phyloP scores from a whole-genome alignment of 2,888 invertebrate genomes.

The Protophormia terraenovae region DNA sequence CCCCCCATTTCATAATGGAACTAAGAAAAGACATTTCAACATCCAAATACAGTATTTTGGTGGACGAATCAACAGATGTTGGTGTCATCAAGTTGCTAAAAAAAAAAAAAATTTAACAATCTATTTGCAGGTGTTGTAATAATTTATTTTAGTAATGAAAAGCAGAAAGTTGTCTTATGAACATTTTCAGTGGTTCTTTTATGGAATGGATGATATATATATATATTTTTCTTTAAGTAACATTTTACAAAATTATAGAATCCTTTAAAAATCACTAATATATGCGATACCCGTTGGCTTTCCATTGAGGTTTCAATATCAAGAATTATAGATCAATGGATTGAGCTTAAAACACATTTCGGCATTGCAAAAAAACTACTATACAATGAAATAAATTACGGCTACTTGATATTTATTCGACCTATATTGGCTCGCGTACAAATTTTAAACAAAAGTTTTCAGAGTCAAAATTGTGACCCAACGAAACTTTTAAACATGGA shows the following conservation, averaged over 20 bases:
- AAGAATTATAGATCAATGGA: not conserved
- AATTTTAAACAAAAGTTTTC: not conserved
- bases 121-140: not conserved
- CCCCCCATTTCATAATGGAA: constrained; percentile 44
- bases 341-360: not conserved
- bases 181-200: too few relatives aligned
- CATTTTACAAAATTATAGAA: not conserved
- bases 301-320: constrained; percentile 31
- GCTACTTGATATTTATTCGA: not conserved
- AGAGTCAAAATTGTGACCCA: not conserved
- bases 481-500: not conserved
- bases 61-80: constrained; percentile 60
- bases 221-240: not conserved
- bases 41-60: constrained; percentile 50
- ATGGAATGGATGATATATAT: not conserved
- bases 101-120: too few relatives aligned
- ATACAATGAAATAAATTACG: not conserved
- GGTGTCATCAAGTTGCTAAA: constrained; percentile 43
- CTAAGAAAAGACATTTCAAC: constrained; percentile 36
- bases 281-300: constrained; percentile 54
- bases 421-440: not conserved
- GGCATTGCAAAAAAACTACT: not conserved
- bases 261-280: constrained; percentile 48
- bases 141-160: too few relatives aligned
- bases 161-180: too few relatives aligned